Evolutionary conservation across 2,888 invertebrate species (phyloP).

Genomic region (Aphodius sticticus): DNA sequence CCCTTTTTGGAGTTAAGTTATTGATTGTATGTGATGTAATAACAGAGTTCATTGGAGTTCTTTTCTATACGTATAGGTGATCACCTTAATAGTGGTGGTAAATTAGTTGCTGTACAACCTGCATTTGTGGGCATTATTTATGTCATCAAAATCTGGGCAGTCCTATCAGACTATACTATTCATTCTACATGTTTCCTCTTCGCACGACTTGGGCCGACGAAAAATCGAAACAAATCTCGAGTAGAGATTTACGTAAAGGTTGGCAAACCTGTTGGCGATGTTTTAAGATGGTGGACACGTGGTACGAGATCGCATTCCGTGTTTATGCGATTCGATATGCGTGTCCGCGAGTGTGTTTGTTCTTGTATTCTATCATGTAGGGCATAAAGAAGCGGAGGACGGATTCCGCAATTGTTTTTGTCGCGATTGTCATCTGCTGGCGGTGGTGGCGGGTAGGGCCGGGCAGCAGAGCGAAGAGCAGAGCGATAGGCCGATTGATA

Average conservation of each 20-base stretch:
- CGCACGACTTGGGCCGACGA: too few relatives aligned
- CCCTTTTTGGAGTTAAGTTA: too few relatives aligned
- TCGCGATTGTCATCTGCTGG: constrained; percentile 15
- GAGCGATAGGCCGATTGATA: constrained; percentile 31
- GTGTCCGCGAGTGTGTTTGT: constrained; percentile 8
- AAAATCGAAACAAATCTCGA: neutral
- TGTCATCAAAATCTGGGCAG: too few relatives aligned
- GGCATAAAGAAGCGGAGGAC: constrained; percentile 10
- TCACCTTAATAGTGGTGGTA: too few relatives aligned
- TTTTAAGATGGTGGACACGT: neutral
- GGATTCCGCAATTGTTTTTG: constrained; percentile 23
- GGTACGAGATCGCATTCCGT: neutral
- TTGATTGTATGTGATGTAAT: too few relatives aligned
- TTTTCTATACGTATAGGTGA: too few relatives aligned
- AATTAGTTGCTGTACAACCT: too few relatives aligned
- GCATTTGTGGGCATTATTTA: too few relatives aligned
- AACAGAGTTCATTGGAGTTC: too few relatives aligned
- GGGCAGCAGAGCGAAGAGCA: constrained; percentile 10
- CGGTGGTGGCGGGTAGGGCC: constrained; percentile 5
- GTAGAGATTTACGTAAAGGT: constrained; percentile 4
- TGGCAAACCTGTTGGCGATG: neutral
- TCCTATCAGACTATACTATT: too few relatives aligned
- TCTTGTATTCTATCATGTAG: constrained; percentile 9
- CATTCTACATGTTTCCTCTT: too few relatives aligned
- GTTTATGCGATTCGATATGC: constrained; percentile 8